These are phyloP conservation scores for Sarcophaga variegata DNA, from an alignment of 2,888 invertebrate species.

Conservation along the genomic window DNA sequence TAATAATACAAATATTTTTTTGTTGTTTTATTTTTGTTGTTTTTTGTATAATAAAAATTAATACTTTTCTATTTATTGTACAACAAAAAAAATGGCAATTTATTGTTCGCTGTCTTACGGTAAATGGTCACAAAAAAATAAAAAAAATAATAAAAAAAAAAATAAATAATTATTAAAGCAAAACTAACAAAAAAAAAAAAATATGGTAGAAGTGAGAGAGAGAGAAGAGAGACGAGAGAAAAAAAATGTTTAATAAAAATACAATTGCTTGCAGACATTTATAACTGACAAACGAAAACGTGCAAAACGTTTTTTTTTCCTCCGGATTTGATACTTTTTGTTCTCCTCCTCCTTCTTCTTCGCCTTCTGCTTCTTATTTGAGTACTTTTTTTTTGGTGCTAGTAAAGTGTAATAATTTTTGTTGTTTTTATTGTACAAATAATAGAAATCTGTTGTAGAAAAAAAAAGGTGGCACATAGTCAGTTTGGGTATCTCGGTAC, in stretches of 20 bases:
- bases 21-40: background rate
- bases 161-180: background rate
- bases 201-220: no score
- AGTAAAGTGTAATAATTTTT: background rate
- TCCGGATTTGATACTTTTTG: background rate
- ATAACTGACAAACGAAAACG: slow-evolving; percentile 59
- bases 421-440: slow-evolving; percentile 15
- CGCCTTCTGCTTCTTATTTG: background rate
- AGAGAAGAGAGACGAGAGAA: no score
- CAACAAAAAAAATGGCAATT: background rate
- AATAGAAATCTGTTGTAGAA: slow-evolving; percentile 9
- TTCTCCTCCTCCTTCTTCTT: background rate
- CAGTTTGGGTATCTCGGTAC: background rate
- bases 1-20: slow-evolving; percentile 41
- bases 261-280: slow-evolving; percentile 58
- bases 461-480: slow-evolving; percentile 13
- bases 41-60: background rate
- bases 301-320: slow-evolving; percentile 14
- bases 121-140: slow-evolving; percentile 50
- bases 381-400: background rate
- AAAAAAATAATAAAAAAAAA: slow-evolving; percentile 4
- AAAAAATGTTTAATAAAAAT: background rate
- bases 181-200: no score
- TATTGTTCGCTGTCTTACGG: background rate
- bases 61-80: background rate